Percentiles rank a stretch among this genome's conserved stretches.
phyloP scores from a whole-genome alignment of 2,797 vertebrate genomes.

The Myotis findleyi region DNA sequence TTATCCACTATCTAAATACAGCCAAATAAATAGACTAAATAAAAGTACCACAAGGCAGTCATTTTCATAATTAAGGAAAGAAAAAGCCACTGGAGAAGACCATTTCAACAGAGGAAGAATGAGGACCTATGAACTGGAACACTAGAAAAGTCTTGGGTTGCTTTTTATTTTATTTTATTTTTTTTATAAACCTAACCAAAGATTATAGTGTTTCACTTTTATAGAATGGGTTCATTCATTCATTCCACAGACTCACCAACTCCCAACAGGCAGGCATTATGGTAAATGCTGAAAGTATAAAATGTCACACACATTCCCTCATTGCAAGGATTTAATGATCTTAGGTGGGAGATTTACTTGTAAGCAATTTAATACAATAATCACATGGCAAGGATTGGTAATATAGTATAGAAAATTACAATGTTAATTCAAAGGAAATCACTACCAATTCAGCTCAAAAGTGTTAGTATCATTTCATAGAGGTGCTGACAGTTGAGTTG shows the following conservation, averaged over 20 bases:
- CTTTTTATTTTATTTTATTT: neutral
- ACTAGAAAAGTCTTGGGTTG: neutral
- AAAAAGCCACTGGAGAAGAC: neutral
- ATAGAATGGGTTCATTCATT: conserved; percentile 11
- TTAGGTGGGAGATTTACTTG: neutral
- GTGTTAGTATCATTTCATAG: neutral
- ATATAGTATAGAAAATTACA: neutral
- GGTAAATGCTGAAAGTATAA: neutral
- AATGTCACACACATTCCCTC: neutral
- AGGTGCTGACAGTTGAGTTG: neutral
- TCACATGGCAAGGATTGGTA: neutral
- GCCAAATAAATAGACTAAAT: conserved; percentile 46
- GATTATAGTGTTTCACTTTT: conserved; percentile 28
- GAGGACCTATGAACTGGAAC: neutral
- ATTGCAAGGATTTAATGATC: neutral
- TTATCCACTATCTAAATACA: conserved; percentile 41
- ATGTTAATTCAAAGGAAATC: neutral
- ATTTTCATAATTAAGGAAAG: conserved; percentile 68
- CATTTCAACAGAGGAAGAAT: neutral
- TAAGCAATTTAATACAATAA: neutral
- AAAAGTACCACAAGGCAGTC: conserved; percentile 22
- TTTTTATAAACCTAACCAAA: conserved; percentile 53
- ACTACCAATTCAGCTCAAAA: neutral
- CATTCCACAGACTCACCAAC: neutral
- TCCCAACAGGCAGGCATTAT: neutral